Conservation (phyloP, 2,888 invertebrate genomes). For the Zygaena filipendulae region DNA sequence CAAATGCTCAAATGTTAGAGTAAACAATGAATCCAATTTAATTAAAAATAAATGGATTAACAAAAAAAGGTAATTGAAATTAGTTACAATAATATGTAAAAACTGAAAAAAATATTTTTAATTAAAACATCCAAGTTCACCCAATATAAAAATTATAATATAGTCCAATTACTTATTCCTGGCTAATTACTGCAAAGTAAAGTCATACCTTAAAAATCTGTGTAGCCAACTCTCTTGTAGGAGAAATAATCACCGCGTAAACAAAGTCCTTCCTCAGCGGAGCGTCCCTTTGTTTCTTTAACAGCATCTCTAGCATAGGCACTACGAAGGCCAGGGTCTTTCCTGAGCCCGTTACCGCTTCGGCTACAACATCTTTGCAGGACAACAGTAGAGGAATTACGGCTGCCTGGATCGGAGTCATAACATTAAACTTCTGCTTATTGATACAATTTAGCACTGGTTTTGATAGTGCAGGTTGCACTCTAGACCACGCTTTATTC, state of each 20-base stretch:
- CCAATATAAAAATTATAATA: too few relatives aligned
- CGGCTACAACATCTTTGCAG: constrained; percentile 96
- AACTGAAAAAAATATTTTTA: too few relatives aligned
- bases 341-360: constrained; percentile 98
- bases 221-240: constrained; percentile 93
- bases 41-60: too few relatives aligned
- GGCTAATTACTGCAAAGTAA: too few relatives aligned
- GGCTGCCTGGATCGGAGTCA: constrained; percentile 81
- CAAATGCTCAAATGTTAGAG: too few relatives aligned
- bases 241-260: constrained; percentile 92
- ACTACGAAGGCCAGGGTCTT: constrained; percentile 97
- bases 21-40: too few relatives aligned
- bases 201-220: constrained; percentile 79
- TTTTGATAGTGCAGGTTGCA: constrained; percentile 49
- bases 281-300: constrained; percentile 68
- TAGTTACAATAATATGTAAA: too few relatives aligned
- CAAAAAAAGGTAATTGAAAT: too few relatives aligned
- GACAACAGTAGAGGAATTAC: constrained; percentile 88
- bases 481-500: constrained; percentile 49
- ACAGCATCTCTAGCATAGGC: constrained; percentile 88
- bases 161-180: too few relatives aligned
- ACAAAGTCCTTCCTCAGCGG: constrained; percentile 79
- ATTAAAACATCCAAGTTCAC: too few relatives aligned
- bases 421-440: constrained; percentile 57
- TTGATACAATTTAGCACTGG: constrained; percentile 62